Conservation (phyloP, 2,888 invertebrate genomes). For the Scaptomyza cyrtandrae region DNA sequence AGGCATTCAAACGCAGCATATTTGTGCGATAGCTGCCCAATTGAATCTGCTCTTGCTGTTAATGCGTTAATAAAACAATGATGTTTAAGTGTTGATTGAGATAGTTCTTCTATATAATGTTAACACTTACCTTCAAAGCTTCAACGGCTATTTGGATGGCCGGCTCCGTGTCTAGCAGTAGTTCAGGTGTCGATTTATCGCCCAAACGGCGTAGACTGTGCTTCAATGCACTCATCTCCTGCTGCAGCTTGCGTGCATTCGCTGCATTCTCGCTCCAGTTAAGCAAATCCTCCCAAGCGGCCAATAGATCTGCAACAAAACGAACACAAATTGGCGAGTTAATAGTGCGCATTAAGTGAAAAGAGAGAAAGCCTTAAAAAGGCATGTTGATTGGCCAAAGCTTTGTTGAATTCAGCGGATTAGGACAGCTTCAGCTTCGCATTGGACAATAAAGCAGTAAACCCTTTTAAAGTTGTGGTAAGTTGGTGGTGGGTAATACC, state of each 20-base stretch:
- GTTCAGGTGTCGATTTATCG: slow-evolving; percentile 80
- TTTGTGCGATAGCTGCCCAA: slow-evolving; percentile 84
- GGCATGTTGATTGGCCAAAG: slow-evolving; percentile 15
- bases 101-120: background rate
- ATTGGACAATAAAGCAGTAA: slow-evolving; percentile 21
- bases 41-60: slow-evolving; percentile 83
- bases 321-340: slow-evolving; percentile 20
- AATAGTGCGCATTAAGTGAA: slow-evolving; percentile 33
- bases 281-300: slow-evolving; percentile 84
- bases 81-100: background rate
- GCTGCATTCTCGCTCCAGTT: slow-evolving; percentile 85
- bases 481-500: slow-evolving; percentile 40
- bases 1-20: slow-evolving; percentile 85
- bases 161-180: slow-evolving; percentile 83
- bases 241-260: slow-evolving; percentile 84
- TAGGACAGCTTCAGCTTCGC: background rate
- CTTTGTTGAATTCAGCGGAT: background rate
- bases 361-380: slow-evolving; percentile 38
- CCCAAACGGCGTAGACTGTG: slow-evolving; percentile 83
- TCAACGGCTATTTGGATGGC: slow-evolving; percentile 84
- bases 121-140: slow-evolving; percentile 81
- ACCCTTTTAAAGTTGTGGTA: slow-evolving; percentile 37
- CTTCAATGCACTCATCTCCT: slow-evolving; percentile 84
- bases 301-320: slow-evolving; percentile 82
- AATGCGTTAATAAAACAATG: background rate